Conservation (phyloP, 2,113 vertebrate genomes). For the Upupa epops region DNA sequence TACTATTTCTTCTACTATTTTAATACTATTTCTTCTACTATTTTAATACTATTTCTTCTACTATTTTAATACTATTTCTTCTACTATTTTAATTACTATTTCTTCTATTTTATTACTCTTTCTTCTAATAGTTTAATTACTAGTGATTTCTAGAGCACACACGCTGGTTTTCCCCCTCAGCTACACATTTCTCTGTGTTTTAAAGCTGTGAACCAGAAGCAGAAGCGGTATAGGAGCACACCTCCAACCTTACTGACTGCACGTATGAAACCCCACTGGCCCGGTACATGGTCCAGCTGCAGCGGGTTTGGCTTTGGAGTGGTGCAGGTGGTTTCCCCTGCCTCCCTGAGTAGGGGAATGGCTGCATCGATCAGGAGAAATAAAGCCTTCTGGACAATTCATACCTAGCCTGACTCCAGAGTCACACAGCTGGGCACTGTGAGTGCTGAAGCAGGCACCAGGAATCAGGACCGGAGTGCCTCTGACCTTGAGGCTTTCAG, state of each 20-base stretch:
- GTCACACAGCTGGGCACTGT: not conserved
- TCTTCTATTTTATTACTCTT: no score
- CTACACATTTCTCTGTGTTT: not conserved
- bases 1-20: no score
- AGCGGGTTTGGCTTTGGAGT: not conserved
- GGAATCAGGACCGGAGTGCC: not conserved
- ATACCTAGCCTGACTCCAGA: not conserved
- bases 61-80: no score
- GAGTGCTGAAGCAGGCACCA: not conserved
- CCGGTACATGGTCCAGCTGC: not conserved
- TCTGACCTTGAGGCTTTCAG: not conserved
- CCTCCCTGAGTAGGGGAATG: not conserved
- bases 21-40: no score
- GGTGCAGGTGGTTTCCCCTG: fast-evolving
- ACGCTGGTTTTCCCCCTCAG: not conserved
- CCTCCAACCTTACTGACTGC: not conserved
- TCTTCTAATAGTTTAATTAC: no score
- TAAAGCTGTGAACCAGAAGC: not conserved
- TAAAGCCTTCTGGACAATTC: not conserved
- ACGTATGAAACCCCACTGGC: not conserved
- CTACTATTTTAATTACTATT: slow-evolving; percentile 13
- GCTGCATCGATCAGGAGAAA: not conserved
- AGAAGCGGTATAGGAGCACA: not conserved
- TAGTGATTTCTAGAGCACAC: not conserved
- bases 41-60: no score